Conservation (phyloP, 2,113 vertebrate genomes). For the Zosterops pallidus region DNA sequence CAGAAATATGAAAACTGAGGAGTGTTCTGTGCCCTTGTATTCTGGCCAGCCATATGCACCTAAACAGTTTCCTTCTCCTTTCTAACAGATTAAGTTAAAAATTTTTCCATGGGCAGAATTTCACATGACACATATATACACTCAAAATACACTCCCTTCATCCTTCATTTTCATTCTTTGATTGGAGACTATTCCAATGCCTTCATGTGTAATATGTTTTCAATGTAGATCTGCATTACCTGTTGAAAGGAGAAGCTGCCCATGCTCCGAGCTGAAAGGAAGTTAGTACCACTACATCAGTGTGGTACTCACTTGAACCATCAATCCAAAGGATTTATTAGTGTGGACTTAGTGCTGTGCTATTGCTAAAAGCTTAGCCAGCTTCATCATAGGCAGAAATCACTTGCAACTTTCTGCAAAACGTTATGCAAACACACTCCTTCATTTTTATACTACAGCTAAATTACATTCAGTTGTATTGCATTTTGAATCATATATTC, state of each 20-base stretch:
- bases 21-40: neutral
- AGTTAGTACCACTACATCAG: neutral
- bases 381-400: neutral
- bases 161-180: neutral
- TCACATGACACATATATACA: rapidly evolving
- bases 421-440: neutral
- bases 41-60: neutral
- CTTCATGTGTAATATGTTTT: neutral
- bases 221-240: neutral
- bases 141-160: neutral
- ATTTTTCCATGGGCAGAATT: neutral
- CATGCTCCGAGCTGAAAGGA: neutral
- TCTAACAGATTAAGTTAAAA: neutral
- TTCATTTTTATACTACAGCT: neutral
- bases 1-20: neutral
- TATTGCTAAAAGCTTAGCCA: neutral
- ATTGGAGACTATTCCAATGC: neutral
- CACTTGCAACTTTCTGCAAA: neutral
- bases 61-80: neutral
- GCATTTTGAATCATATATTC: neutral
- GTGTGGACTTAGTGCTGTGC: neutral
- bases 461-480: neutral
- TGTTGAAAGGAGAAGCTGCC: neutral
- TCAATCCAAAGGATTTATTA: neutral
- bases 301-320: neutral